Evolutionary conservation across 64 coral and sea anemone genomes (phyloP).

Genomic region (Porites australiensis): DNA sequence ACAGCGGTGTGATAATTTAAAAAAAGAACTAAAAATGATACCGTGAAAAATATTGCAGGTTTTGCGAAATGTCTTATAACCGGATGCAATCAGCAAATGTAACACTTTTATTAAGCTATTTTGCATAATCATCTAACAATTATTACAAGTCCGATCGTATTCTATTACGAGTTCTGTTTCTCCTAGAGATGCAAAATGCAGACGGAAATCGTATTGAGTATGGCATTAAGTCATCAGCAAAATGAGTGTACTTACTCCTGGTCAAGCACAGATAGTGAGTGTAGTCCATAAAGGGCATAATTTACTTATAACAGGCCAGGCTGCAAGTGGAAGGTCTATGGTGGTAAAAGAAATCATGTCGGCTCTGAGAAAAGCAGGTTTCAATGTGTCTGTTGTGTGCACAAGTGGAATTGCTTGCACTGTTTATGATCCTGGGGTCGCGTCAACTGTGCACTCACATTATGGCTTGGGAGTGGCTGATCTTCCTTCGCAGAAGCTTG

Average conservation of each 20-base stretch:
- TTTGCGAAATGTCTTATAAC: too few relatives aligned
- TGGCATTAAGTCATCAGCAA: neutral
- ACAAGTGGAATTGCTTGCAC: constrained; percentile 39
- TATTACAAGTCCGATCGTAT: too few relatives aligned
- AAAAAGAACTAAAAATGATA: too few relatives aligned
- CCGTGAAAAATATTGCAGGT: too few relatives aligned
- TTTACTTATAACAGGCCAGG: constrained; percentile 18
- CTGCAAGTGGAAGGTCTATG: constrained; percentile 43
- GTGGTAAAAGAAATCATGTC: constrained; percentile 24
- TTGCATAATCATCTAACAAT: too few relatives aligned
- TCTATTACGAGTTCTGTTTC: too few relatives aligned
- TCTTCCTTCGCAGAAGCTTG: too few relatives aligned
- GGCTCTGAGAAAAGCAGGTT: neutral
- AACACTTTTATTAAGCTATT: too few relatives aligned
- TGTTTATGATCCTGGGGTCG: constrained; percentile 6
- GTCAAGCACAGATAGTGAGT: neutral
- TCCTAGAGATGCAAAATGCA: too few relatives aligned
- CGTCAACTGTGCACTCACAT: constrained; percentile 23
- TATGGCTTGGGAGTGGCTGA: neutral
- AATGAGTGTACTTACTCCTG: neutral
- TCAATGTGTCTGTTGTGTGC: constrained; percentile 15
- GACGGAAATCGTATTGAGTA: too few relatives aligned
- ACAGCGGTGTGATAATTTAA: too few relatives aligned
- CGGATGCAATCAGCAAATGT: too few relatives aligned
- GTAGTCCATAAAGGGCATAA: constrained; percentile 21